These are phyloP conservation scores for Arizona elegans DNA, from an alignment of 2,113 vertebrate genomes.

Conservation along the genomic window DNA sequence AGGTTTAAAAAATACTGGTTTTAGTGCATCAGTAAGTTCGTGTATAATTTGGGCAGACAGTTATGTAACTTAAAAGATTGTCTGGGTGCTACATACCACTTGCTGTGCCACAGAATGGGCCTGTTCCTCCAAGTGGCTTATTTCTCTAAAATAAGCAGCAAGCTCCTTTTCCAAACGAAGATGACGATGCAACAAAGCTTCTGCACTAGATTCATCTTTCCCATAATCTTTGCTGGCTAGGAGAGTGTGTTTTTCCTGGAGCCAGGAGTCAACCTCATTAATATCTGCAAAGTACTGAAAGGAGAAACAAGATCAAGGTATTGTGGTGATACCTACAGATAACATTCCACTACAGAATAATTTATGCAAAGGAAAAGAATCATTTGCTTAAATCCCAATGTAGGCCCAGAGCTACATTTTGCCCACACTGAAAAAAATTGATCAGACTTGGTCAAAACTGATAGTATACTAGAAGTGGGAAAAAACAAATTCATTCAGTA, in stretches of 20 bases:
- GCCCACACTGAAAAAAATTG: not conserved
- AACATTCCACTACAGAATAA: not conserved
- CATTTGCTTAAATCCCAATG: not conserved
- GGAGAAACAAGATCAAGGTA: not conserved
- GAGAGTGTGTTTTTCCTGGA: constrained; percentile 73
- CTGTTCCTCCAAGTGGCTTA: constrained; percentile 74
- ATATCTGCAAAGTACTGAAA: constrained; percentile 82
- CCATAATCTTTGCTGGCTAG: constrained; percentile 73
- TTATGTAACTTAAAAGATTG: not conserved
- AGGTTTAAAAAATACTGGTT: not conserved
- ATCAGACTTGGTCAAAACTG: not conserved
- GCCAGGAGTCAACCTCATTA: constrained; percentile 77
- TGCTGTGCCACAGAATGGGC: constrained; percentile 68
- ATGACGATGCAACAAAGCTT: constrained; percentile 76
- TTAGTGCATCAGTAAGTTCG: not conserved
- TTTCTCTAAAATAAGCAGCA: constrained; percentile 70
- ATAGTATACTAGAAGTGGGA: not conserved
- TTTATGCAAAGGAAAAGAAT: not conserved
- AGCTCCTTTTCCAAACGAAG: constrained; percentile 75
- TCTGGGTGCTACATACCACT: constrained; percentile 59
- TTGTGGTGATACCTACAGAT: not conserved
- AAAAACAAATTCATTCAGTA: not conserved
- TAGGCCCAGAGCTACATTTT: not conserved
- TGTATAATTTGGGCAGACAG: not conserved
- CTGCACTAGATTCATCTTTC: constrained; percentile 71